phyloP scores from a whole-genome alignment of 2,797 vertebrate genomes.

The Phaenicophaeus curvirostris region DNA sequence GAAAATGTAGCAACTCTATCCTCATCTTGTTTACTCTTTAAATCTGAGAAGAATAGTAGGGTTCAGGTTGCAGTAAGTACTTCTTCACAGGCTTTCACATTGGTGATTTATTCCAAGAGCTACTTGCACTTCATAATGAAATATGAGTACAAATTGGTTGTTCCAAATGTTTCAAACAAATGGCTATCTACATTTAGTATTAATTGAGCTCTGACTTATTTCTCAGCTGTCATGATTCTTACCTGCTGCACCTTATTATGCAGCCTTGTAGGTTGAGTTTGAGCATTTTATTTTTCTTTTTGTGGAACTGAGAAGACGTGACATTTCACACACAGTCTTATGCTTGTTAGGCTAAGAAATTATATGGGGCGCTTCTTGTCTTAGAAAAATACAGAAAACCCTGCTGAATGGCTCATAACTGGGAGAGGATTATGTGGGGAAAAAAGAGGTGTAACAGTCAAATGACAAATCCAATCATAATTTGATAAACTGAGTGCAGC shows the following conservation, averaged over 20 bases:
- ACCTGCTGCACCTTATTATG: not conserved
- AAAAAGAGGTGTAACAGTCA: not conserved
- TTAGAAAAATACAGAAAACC: not conserved
- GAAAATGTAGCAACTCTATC: not conserved
- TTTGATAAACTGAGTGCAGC: not conserved
- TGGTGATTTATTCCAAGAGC: not conserved
- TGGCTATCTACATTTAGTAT: not conserved
- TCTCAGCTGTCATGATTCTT: not conserved
- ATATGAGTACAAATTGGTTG: not conserved
- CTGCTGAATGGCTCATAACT: not conserved
- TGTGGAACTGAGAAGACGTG: not conserved
- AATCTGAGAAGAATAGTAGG: not conserved
- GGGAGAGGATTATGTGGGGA: not conserved
- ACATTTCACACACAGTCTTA: not conserved
- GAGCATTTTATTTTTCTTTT: not conserved
- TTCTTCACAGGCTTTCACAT: not conserved
- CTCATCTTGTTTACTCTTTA: not conserved
- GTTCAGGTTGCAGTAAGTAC: not conserved
- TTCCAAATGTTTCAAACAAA: not conserved
- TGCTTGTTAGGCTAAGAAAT: not conserved
- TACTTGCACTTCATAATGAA: not conserved
- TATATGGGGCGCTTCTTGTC: not conserved
- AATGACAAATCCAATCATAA: not conserved
- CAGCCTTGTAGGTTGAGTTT: not conserved
- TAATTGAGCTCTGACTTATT: not conserved